Evolutionary conservation across 2,888 invertebrate genomes (phyloP), one percentile per base, ranked within the genome.

Genomic region (Luperina testacea): DNA sequence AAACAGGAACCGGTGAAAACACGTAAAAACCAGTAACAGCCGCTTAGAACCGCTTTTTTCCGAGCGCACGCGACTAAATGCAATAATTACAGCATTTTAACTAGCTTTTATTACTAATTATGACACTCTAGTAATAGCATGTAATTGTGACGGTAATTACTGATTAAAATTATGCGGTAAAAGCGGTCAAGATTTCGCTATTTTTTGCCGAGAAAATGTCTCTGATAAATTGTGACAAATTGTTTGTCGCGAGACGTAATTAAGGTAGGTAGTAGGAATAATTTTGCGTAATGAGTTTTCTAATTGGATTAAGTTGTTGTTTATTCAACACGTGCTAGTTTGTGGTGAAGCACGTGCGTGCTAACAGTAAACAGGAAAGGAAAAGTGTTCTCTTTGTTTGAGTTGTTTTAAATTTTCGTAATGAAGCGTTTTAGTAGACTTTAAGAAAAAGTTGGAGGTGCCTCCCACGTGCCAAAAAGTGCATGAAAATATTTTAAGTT

Each of bases 31-130:
- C 72, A 13, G 76, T 48, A 76, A 72, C 27, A 57, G 51, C 53
- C 27, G 53, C 57, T 80, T 78, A 45, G 59, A 82, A 72, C 75
- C 17, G 27, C 77, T 82, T 86, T 84, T 85, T 82, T 80, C 74
- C 20, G 45, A 11, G 67, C 77, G 87, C 89, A 90, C 90, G 90
- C 84, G 88, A 78, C 90, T 88, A 83, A 86, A 81, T 74, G 78
- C 84, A 72, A 77, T 77, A 85, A 89, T 89, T 88, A 85, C 45
- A 65, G 68, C 76, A 38, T 75, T 82, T 81, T 82, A 84, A 81
- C 81, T 77, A 84, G 84, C 86, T 75, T 88, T 88, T 88, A 88
- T 88, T 75, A 89, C 87, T 85, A 90, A 90, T 90, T 90, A 89
- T 87, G 86, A 86, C 87, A 89, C 82, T 77, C 70, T 71, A 67